A percentile compares a stretch with the other conserved stretches of the same genome.
phyloP scores from a whole-genome alignment of 30 jellyfish, hydroid and myxozoan genomes.

The Mastigias papua region DNA sequence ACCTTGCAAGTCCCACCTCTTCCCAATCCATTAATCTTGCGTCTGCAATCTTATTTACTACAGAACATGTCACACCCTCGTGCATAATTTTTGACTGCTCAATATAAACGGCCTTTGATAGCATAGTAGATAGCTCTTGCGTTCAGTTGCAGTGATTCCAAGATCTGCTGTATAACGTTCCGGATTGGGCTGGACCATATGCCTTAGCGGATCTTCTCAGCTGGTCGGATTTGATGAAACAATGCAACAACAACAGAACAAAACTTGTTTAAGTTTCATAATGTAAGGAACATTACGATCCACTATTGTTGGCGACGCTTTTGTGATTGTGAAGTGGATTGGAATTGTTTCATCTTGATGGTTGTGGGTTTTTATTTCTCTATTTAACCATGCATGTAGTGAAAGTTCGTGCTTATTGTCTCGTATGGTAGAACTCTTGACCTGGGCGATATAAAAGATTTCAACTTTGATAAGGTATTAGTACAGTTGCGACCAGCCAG shows the following conservation, averaged over 20 bases:
- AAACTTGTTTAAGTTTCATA: neutral
- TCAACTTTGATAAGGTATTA: neutral
- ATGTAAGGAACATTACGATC: neutral
- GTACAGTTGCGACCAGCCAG: conserved; percentile 7
- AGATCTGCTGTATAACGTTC: too few relatives aligned
- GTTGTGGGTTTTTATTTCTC: conserved; percentile 23
- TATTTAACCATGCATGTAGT: conserved; percentile 43
- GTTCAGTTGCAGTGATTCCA: too few relatives aligned
- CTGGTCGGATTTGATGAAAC: neutral
- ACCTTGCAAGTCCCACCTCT: too few relatives aligned
- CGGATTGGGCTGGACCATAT: too few relatives aligned
- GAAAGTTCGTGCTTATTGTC: conserved; percentile 11
- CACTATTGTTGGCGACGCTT: conserved; percentile 21
- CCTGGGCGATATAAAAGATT: conserved; percentile 35
- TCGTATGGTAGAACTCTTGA: conserved; percentile 37
- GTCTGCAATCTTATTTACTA: too few relatives aligned
- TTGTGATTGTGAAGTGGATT: conserved; percentile 11
- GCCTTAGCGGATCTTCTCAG: too few relatives aligned
- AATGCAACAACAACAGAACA: neutral
- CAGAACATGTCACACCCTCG: too few relatives aligned
- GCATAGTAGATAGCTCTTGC: too few relatives aligned
- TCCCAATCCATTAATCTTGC: too few relatives aligned
- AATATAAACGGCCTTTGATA: too few relatives aligned
- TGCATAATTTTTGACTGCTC: too few relatives aligned
- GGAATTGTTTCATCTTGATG: conserved; percentile 21